Percentiles rank a stretch among this genome's conserved stretches.
phyloP scores from a whole-genome alignment of 1,140 invertebrate genomes.

The Panagrolaimus sp. region DNA sequence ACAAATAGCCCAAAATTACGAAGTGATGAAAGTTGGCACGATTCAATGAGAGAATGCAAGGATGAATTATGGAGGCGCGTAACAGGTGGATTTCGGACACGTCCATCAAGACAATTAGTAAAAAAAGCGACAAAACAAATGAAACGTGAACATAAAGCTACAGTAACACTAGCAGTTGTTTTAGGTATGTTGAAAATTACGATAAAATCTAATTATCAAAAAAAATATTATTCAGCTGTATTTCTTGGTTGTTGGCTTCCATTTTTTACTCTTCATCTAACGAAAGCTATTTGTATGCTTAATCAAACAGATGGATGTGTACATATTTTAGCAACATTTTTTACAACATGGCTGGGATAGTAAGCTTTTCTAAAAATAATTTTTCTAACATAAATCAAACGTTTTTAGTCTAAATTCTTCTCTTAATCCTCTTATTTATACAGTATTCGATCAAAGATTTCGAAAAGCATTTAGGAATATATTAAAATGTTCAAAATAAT shows the following conservation, averaged over 20 bases:
- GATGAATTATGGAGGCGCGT: slow-evolving; percentile 23
- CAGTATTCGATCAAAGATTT: slow-evolving; percentile 98
- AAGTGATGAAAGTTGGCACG: slow-evolving; percentile 21
- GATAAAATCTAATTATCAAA: no score
- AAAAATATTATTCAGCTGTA: slow-evolving; percentile 60
- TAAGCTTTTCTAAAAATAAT: slow-evolving; percentile 94
- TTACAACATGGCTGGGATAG: slow-evolving; percentile 98
- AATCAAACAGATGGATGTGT: slow-evolving; percentile 70
- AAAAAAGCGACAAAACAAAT: slow-evolving; percentile 56
- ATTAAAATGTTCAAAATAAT: slow-evolving; percentile 61
- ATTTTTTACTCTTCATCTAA: slow-evolving; percentile 81
- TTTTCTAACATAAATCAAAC: slow-evolving; percentile 64
- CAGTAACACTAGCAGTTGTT: slow-evolving; percentile 95
- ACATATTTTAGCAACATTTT: slow-evolving; percentile 78
- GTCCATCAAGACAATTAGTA: slow-evolving; percentile 45
- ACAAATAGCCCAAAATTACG: slow-evolving; percentile 7
- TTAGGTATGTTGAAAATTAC: slow-evolving; percentile 76
- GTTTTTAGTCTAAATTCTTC: slow-evolving; percentile 73
- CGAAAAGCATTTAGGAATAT: slow-evolving; percentile 95
- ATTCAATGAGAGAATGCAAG: slow-evolving; percentile 13
- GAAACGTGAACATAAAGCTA: slow-evolving; percentile 82
- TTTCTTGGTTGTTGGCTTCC: slow-evolving; percentile 64
- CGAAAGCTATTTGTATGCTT: slow-evolving; percentile 90
- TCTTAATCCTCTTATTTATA: slow-evolving; percentile 95
- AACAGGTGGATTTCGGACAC: slow-evolving; percentile 20